Base-by-base conservation (phyloP, 53 echinoderm and acorn worm species). In the Zoroaster sp. region DNA sequence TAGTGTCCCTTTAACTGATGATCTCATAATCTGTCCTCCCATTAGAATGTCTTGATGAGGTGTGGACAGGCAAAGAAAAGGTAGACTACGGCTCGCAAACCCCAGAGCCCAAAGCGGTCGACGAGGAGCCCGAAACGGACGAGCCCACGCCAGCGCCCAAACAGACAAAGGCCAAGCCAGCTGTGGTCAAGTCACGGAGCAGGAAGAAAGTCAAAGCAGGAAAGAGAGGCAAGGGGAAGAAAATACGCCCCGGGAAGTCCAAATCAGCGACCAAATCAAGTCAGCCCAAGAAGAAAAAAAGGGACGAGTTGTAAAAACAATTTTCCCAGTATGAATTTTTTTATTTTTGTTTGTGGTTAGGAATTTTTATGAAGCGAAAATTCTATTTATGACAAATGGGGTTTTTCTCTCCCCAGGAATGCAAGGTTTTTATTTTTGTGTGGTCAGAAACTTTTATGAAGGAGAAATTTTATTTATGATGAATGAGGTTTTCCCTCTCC, bases 31-130 rank as follows among this genome's bases (percentile, higher is more conserved):
- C 34, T n/a, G 18, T 71, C 18, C 38, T 31, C 21, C 44, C 25
- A 18, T 30, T 75, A 96, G 96, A 66, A 35, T 97, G 97, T 72
- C 91, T 97, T 10, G 38, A 83, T 1, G 95, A 97, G 44, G 91
- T 74, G 30, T 97, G 97, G 97, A 97, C 97, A 8, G 97, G 97
- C 59, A 74, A 72, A 36, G 97, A 97, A 72, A 90, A 89, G 72
- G 91, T 95, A 18, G 91, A 74, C 25, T 4, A 81, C 46, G 80
- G 80, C 17, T 43, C 73, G 52, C 74, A 88, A 44, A 77, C 88
- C 3, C 88, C 92, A 12, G 93, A 78, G 20, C 40, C 81, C 14
- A 49, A 89, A 20, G 88, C 87, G 3, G 86, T 86, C 40, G 53
- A 90, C 1, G 66, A 45, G 36, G 21, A 35, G 1, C 18, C 52